Percentiles rank a stretch among this genome's conserved stretches.
Conservation (phyloP, 2,888 invertebrate genomes). For the Scaptomyza parva region DNA sequence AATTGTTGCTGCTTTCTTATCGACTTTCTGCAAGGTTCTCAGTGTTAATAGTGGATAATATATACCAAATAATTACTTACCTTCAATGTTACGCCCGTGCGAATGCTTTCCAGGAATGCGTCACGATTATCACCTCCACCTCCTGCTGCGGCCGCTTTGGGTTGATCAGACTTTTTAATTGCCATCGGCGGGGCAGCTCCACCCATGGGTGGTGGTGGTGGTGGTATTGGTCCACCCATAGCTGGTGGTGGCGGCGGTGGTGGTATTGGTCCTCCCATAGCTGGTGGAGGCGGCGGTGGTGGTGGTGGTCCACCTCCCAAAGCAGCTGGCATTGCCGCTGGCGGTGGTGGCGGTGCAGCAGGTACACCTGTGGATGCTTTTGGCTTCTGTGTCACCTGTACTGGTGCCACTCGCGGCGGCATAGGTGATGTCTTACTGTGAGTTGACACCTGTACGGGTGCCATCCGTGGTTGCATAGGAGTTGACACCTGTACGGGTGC, state of each 20-base stretch:
- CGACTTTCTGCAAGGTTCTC: constrained; percentile 68
- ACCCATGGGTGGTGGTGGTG: constrained; percentile 41
- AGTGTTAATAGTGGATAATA: not conserved
- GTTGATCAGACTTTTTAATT: constrained; percentile 36
- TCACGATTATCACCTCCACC: constrained; percentile 55
- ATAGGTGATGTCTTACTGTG: no score
- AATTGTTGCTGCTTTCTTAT: constrained; percentile 76
- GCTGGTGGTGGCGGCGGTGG: constrained; percentile 51
- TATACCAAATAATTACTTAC: constrained; percentile 33
- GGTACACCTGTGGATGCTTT: constrained; percentile 17
- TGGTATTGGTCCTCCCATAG: constrained; percentile 24
- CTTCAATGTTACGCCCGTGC: constrained; percentile 75
- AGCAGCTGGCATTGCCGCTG: constrained; percentile 36
- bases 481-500: constrained; percentile 1
- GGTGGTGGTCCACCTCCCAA: constrained; percentile 28
- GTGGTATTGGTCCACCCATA: constrained; percentile 46
- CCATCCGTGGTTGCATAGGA: constrained; percentile 9
- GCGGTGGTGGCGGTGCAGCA: constrained; percentile 35
- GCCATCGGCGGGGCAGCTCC: constrained; percentile 16
- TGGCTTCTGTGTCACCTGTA: constrained; percentile 17
- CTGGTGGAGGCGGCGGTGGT: constrained; percentile 31
- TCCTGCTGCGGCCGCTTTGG: constrained; percentile 25
- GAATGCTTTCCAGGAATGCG: constrained; percentile 77
- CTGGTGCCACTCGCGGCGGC: constrained; percentile 21
- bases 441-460: constrained; percentile 15